Base-by-base conservation (phyloP, 1,140 invertebrate genomes). In the Formica selysi region DNA sequence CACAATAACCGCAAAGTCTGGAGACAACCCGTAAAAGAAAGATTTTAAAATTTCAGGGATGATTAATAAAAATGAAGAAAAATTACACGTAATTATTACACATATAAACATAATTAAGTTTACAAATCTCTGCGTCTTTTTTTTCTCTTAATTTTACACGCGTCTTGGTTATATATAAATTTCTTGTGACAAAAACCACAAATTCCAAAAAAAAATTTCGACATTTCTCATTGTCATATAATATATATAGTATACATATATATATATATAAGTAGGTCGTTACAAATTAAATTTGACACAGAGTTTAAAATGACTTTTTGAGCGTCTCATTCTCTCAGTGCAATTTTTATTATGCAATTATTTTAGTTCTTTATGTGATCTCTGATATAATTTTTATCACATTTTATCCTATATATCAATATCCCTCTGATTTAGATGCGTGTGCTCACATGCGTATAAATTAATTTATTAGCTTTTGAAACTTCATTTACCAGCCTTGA, bases 121-220 rank as follows among this genome's bases (percentile, higher is more conserved):
- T 32, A 65, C 6, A 61, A 22, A 16, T 2, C 7, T 3, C 3
- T 29, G 10, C 5, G 26, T 48, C 19, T 22, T 54, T 29, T 67
- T 4, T 48, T 6, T 65, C 16, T 64, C 16, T 64, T 64, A 36
- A 71, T 44, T 71, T 71, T 81, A 70, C 10, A 80, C 13, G 10
- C 5, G 16, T 71, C 26, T 3, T 65, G 54, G 19, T 80, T 70
- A n/a, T 70, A 19, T 65, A 41, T 41, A 2, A 41, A 54, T 4
- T 80, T 38, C 0, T 26, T 54, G 44, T 48, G 3, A 26, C 32
- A 1, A 41, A 68, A 19, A 70, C 6, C n/a, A 67, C 54, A 22
- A 38, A 51, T 48, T 65, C 22, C 1, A 5, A 36, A 26, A 57
- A 36, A 26, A 36, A 26, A 54, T 78, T 19, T 4, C 10, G 5